These are phyloP conservation scores for Biston betularia DNA, from an alignment of 2,888 invertebrate species.

Conservation along the genomic window DNA sequence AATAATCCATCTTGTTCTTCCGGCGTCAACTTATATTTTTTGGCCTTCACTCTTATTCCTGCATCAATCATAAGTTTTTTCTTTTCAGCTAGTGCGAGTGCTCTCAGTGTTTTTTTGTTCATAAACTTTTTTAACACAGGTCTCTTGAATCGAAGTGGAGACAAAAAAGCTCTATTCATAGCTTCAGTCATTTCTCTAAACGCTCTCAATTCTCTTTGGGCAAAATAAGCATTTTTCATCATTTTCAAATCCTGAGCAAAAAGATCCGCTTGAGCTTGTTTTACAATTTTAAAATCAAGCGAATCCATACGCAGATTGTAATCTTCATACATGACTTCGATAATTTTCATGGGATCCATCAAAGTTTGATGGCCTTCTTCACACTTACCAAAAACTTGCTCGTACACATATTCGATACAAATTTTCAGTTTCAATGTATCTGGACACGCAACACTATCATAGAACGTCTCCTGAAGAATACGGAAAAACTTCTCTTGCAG, in stretches of 20 bases:
- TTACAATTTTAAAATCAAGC: constrained; percentile 76
- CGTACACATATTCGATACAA: constrained; percentile 80
- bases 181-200: constrained; percentile 79
- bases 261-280: constrained; percentile 74
- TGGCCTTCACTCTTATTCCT: constrained; percentile 54
- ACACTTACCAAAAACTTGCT: constrained; percentile 78
- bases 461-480: constrained; percentile 74
- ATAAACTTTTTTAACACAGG: constrained; percentile 68
- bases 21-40: constrained; percentile 64
- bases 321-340: constrained; percentile 80
- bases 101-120: constrained; percentile 67
- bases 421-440: constrained; percentile 75
- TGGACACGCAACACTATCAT: constrained; percentile 75
- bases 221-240: constrained; percentile 75
- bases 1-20: constrained; percentile 72
- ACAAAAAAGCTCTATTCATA: constrained; percentile 78
- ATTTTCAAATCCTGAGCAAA: constrained; percentile 78
- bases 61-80: constrained; percentile 52
- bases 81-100: constrained; percentile 59
- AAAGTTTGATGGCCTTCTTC: constrained; percentile 79
- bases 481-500: constrained; percentile 76
- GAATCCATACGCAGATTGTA: constrained; percentile 75
- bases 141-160: constrained; percentile 65
- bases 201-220: constrained; percentile 73
- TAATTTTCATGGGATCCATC: constrained; percentile 78